phyloP scores from a whole-genome alignment of 2,888 invertebrate species.

The Therioaphis trifolii region DNA sequence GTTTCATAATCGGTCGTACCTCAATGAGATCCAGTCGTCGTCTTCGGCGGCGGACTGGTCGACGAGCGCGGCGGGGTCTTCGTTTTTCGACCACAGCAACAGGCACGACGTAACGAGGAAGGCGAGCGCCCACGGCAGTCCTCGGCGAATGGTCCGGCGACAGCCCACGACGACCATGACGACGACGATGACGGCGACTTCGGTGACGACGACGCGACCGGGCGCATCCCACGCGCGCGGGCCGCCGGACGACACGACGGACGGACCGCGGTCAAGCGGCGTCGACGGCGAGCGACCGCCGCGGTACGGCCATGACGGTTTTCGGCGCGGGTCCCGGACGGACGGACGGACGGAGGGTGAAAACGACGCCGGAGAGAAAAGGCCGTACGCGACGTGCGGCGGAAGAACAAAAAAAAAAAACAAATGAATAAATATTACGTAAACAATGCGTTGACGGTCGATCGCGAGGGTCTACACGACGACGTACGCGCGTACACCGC shows the following conservation, averaged over 20 bases:
- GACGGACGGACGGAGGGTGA: too few species aligned
- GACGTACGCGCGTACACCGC: background rate
- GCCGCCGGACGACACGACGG: background rate
- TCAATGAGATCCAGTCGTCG: slow-evolving; percentile 46
- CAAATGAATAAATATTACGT: too few species aligned
- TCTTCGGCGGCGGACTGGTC: background rate
- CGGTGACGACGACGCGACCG: too few species aligned
- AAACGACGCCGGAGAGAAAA: too few species aligned
- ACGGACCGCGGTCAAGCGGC: too few species aligned
- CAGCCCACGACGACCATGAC: slow-evolving; percentile 25
- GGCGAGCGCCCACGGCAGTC: slow-evolving; percentile 50
- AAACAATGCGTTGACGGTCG: too few species aligned
- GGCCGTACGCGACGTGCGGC: too few species aligned
- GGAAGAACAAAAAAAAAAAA: too few species aligned
- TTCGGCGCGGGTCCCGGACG: too few species aligned
- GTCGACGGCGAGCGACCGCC: background rate
- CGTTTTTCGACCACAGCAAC: slow-evolving; percentile 53
- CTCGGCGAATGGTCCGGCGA: slow-evolving; percentile 39
- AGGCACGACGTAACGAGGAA: slow-evolving; percentile 43
- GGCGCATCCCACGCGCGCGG: slow-evolving; percentile 19
- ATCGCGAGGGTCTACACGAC: background rate
- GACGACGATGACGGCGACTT: background rate
- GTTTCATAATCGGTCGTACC: too few species aligned
- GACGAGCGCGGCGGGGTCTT: background rate
- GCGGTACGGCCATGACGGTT: too few species aligned